Evolutionary conservation across 2,113 vertebrate genomes (phyloP).

Genomic region (Mus pahari): DNA sequence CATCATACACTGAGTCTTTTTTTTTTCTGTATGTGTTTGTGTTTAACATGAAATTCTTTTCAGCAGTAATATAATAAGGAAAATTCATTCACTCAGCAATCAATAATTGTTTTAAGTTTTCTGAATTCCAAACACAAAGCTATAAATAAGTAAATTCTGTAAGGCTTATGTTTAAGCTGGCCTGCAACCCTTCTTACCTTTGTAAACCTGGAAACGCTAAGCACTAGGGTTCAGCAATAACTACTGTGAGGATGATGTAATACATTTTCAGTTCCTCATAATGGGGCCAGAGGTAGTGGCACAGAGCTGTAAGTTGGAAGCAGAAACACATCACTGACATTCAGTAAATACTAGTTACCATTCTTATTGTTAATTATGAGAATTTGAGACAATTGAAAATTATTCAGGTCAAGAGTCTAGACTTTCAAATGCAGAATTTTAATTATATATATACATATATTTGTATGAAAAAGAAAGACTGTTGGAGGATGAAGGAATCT

Average conservation of each 20-base stretch:
- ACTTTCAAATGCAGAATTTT: neutral
- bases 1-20: neutral
- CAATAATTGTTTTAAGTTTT: neutral
- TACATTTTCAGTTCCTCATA: neutral
- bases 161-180: neutral
- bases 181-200: neutral
- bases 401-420: neutral
- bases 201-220: neutral
- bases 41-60: slow-evolving; percentile 42
- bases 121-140: neutral
- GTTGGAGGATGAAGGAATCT: neutral
- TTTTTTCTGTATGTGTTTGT: neutral
- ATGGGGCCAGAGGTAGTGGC: neutral
- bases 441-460: neutral
- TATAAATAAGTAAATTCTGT: neutral
- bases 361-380: neutral
- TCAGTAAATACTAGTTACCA: neutral
- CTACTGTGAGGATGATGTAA: neutral
- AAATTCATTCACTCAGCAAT: neutral
- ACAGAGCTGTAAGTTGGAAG: neutral
- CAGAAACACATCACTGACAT: neutral
- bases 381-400: slow-evolving; percentile 42
- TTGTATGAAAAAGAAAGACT: neutral
- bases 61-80: neutral
- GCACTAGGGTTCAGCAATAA: neutral